These are phyloP conservation scores for Phenganax subtilis DNA, from an alignment of 92 coral and sea anemone species.

Conservation along the genomic window DNA sequence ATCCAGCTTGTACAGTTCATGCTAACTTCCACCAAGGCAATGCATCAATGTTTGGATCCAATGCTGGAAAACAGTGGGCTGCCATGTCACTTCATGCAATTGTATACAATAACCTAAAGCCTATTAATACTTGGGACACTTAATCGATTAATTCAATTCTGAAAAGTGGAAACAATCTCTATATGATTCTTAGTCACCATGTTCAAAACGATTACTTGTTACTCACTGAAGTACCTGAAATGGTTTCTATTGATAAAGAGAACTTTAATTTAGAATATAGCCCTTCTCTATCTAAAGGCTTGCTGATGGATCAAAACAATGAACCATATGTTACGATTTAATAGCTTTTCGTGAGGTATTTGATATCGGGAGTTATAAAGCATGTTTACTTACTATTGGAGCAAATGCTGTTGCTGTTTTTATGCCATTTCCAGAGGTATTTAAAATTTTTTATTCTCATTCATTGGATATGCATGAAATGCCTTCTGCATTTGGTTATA, in stretches of 20 bases:
- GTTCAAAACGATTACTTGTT: constrained; percentile 20
- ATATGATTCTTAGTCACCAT: not conserved
- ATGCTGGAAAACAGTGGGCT: constrained; percentile 22
- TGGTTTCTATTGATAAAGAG: constrained; percentile 4
- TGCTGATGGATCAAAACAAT: constrained; percentile 25
- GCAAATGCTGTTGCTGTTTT: constrained; percentile 26
- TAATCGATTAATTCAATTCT: not conserved
- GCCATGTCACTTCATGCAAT: constrained; percentile 26
- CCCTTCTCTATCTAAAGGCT: constrained; percentile 17
- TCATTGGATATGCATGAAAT: constrained; percentile 19
- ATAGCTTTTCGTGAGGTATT: constrained; percentile 35
- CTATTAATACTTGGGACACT: constrained; percentile 4
- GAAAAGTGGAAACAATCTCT: constrained; percentile 16
- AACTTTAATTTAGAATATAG: constrained; percentile 15
- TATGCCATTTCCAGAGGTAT: not conserved
- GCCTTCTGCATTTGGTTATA: constrained; percentile 18
- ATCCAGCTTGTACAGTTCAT: not conserved
- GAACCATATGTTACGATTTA: constrained; percentile 17
- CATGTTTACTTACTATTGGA: constrained; percentile 25
- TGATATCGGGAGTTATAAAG: constrained; percentile 13
- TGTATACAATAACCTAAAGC: constrained; percentile 4
- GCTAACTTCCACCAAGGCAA: constrained; percentile 28
- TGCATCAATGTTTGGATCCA: constrained; percentile 1
- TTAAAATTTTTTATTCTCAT: no score
- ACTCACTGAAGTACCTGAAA: constrained; percentile 32